phyloP scores from a whole-genome alignment of 2,113 vertebrate species.

The Tachysurus vachellii region DNA sequence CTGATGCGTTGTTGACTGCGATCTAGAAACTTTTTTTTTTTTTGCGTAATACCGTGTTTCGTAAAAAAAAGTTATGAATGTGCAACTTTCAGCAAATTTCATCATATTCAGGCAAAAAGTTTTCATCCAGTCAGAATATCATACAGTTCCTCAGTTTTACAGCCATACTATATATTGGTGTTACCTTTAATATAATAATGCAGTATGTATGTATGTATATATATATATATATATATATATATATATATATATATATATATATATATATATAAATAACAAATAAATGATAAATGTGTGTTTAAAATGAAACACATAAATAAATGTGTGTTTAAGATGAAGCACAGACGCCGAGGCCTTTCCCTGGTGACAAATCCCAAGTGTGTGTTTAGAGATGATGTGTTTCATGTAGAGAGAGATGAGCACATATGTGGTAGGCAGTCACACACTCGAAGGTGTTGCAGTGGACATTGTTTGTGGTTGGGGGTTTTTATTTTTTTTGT shows the following conservation, averaged over 20 bases:
- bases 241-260: too few relatives aligned
- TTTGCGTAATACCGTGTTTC: not conserved
- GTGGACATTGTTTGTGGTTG: not conserved
- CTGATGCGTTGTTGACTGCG: not conserved
- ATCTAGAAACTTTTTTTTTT: not conserved
- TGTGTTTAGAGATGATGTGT: not conserved
- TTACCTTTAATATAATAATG: not conserved
- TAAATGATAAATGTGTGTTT: not conserved
- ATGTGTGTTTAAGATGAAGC: not conserved
- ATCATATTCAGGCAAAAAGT: not conserved
- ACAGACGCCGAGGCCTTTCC: slow-evolving; percentile 8
- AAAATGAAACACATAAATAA: not conserved
- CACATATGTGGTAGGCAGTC: not conserved
- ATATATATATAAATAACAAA: too few relatives aligned
- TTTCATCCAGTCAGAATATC: not conserved
- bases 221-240: not conserved
- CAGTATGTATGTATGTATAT: too few relatives aligned
- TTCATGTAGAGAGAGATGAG: not conserved
- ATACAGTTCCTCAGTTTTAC: not conserved
- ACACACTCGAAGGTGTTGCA: not conserved
- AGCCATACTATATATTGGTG: not conserved
- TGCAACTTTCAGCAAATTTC: not conserved
- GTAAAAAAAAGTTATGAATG: not conserved
- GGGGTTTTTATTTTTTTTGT: not conserved
- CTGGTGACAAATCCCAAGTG: not conserved